Evolutionary conservation across 2,888 invertebrate genomes (phyloP).

Genomic region (Parapristionchus giblindavisi): DNA sequence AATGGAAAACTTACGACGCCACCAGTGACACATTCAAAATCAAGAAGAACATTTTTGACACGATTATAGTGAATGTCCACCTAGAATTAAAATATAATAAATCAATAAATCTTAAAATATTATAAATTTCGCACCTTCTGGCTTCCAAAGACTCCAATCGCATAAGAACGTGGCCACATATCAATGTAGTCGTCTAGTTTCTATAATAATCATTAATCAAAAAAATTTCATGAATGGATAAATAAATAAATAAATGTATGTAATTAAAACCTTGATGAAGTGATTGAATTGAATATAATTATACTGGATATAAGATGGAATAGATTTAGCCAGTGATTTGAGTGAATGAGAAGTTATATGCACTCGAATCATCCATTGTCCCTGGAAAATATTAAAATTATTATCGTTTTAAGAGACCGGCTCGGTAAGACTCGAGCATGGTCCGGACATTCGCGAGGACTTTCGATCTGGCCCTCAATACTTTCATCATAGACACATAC

Average conservation of each 20-base stretch:
- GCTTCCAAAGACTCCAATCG: conserved; percentile 89
- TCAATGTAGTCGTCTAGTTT: conserved; percentile 63
- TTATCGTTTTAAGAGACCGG: conserved; percentile 2
- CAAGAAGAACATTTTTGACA: conserved; percentile 80
- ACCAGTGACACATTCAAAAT: conserved; percentile 91
- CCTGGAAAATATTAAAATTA: conserved; percentile 42
- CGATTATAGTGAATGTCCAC: conserved; percentile 88
- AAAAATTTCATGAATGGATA: not conserved
- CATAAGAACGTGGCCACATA: conserved; percentile 79
- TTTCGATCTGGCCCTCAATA: not conserved
- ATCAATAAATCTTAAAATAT: not conserved
- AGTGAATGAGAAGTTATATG: conserved; percentile 61
- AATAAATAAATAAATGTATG: too few relatives aligned
- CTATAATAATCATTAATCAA: conserved; percentile 16
- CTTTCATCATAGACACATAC: conserved; percentile 15
- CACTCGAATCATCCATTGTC: conserved; percentile 65
- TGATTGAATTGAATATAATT: conserved; percentile 66
- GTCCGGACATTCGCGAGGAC: too few relatives aligned
- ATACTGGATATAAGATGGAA: conserved; percentile 64
- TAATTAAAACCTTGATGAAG: conserved; percentile 53
- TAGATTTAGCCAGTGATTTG: conserved; percentile 24
- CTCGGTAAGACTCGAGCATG: too few relatives aligned
- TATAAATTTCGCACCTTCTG: conserved; percentile 76
- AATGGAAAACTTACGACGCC: conserved; percentile 7
- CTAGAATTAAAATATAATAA: not conserved